phyloP scores from a whole-genome alignment of 2,797 vertebrate genomes.

The Notoglanidium macrostoma region DNA sequence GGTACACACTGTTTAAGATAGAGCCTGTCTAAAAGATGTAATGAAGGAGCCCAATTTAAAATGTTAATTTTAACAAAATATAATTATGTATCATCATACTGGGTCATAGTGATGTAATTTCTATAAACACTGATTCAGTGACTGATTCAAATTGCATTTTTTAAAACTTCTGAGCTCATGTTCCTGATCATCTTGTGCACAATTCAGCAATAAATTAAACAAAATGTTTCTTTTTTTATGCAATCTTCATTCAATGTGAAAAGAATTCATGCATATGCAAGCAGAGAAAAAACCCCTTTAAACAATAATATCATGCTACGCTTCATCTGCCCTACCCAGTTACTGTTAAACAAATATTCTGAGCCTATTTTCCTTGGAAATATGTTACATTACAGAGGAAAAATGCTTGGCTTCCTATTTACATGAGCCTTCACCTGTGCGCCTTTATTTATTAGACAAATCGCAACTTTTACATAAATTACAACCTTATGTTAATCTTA shows the following conservation, averaged over 20 bases:
- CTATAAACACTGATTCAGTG: neutral
- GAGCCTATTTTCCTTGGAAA: neutral
- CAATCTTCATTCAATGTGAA: neutral
- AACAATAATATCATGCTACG: neutral
- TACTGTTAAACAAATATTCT: conserved; percentile 11
- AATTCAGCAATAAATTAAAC: neutral
- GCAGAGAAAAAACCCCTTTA: neutral
- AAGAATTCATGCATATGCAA: neutral
- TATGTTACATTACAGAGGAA: neutral
- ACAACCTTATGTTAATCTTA: neutral
- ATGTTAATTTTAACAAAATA: neutral
- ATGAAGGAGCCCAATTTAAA: neutral
- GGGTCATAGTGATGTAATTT: neutral
- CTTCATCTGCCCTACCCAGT: neutral
- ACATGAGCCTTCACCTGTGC: neutral
- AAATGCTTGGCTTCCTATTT: neutral
- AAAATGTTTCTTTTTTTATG: neutral
- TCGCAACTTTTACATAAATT: neutral
- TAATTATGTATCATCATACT: neutral
- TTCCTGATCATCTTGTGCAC: neutral
- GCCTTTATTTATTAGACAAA: neutral
- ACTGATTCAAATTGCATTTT: neutral
- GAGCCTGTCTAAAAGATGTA: neutral
- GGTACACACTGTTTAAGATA: neutral
- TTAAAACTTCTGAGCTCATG: neutral